Base-by-base conservation (phyloP, 1,140 invertebrate genomes). In the Drosophila nikananu region DNA sequence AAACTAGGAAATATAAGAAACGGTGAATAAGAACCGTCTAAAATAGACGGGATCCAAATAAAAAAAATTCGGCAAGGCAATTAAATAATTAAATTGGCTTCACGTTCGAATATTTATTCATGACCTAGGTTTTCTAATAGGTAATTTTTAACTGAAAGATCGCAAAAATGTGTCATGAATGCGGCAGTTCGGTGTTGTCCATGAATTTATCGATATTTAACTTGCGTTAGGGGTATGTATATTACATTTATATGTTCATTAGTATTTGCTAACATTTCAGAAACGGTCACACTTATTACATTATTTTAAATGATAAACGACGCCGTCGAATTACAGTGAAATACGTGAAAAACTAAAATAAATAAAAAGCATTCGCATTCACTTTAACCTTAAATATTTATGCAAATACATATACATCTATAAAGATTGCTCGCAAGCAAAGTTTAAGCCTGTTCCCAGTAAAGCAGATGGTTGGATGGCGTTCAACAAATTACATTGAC, bases 231-330 rank as follows among this genome's bases (percentile, higher is more conserved):
- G 42, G 19, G 42, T 44, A 44, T 21, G 19, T 6, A 21, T 44
- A 13, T 21, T 21, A 2, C 10, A 44, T 12, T 44, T 21, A 13
- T 1, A 13, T 17, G 19, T 17, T 23, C 3, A 17, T 37, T 15
- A 35, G 52, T 55, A 37, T 55, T 37, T 19, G 7, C 1, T 7
- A 12, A 25, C 5, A 2, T 7, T 19, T 13, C 10, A 25, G 0
- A 12, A 1, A 19, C 39, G 63, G 57, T 61, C 63, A 62, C 25
- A 35, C 30, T 65, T 10, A 62, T 32, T 66, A 61, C 58, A 27
- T 42, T 23, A 66, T 66, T 66, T 65, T 66, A 63, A 66, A 66
- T 62, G 60, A 66, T 66, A 66, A 66, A 65, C 63, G 63, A 66
- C 63, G 63, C 63, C 63, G 62, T 65, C 15, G 42, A 65, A 35